A percentile compares a stretch with the other conserved stretches of the same genome.
Evolutionary conservation across 2,888 invertebrate genomes (phyloP).

Genomic region (Colletes collaris): DNA sequence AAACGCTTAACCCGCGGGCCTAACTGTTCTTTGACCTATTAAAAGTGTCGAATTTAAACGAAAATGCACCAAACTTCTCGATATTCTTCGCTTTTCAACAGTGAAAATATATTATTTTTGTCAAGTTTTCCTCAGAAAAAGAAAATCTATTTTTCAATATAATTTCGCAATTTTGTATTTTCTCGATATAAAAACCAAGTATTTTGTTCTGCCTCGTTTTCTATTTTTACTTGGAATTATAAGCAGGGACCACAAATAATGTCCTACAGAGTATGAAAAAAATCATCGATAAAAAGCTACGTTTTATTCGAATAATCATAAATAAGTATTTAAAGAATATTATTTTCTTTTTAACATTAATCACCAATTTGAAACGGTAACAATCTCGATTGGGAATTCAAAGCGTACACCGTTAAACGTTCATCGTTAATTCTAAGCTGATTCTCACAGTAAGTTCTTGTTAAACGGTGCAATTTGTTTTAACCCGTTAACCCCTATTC

Average conservation of each 20-base stretch:
- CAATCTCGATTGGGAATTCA: slow-evolving; percentile 3
- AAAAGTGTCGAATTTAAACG: slow-evolving; percentile 17
- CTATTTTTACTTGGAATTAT: too few species aligned
- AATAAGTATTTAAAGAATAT: background rate
- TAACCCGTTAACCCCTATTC: slow-evolving; percentile 51
- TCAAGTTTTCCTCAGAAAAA: background rate
- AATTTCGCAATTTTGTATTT: too few species aligned
- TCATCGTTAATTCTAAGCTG: slow-evolving; percentile 22
- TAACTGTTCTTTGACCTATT: slow-evolving; percentile 44
- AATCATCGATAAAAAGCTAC: too few species aligned
- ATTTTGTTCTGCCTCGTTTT: too few species aligned
- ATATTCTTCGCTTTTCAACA: too few species aligned
- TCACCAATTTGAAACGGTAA: background rate
- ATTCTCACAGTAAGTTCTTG: slow-evolving; percentile 20
- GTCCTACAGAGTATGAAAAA: too few species aligned
- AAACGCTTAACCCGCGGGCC: slow-evolving; percentile 20
- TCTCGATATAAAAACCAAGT: too few species aligned
- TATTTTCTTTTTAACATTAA: background rate
- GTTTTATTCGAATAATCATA: too few species aligned
- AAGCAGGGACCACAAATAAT: too few species aligned
- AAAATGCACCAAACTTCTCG: background rate
- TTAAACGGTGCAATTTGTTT: slow-evolving; percentile 29
- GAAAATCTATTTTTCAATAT: too few species aligned
- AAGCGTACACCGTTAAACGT: slow-evolving; percentile 16
- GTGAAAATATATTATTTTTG: too few species aligned